Evolutionary conservation across 2,888 invertebrate species (phyloP), one percentile per base, ranked within the genome.

Genomic region (Pollenia angustigena): DNA sequence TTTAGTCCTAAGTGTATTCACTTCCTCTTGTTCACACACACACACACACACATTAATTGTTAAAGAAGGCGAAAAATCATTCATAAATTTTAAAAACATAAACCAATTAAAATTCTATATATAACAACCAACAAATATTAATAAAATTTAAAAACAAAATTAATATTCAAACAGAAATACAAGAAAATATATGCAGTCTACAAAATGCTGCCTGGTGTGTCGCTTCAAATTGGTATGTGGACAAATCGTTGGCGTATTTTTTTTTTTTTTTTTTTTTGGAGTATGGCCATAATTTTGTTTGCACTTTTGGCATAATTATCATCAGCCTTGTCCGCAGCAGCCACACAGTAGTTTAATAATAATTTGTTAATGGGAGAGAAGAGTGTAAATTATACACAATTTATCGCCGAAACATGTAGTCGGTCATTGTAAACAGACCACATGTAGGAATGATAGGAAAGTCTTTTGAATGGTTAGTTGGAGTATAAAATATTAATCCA

Each of bases 241-340:
- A 40, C 23, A 16, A 54, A 44, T 42, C 42, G 52, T 62, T 62
- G 80, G 48, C 9, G 62, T 54, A 50, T 52, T 44, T 52, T 4
- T 60, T 64, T 18, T 2, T 48, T 18, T 46, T 84, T 52, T 56
- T 50, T 9, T 4, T 69, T 46, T 80, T 66, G 75, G 58, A 83
- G 78, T 66, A 64, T 71, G 79, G 75, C 85, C 85, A 86, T 86
- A 82, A 81, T 87, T 76, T 72, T 83, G 76, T 83, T 83, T 87
- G 83, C 83, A 81, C 86, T 84, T 86, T 87, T 87, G 80, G 71
- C 83, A 84, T 87, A 87, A 87, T 87, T 87, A 83, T 81, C 80
- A 66, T 52, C 68, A 68, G 58, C 66, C 66, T 46, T 75, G 56
- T 23, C n/a, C n/a, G 23, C 81, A 71, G 44, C 58, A 68, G 18